phyloP scores from a whole-genome alignment of 1,140 invertebrate genomes.

The Heliconius hermathena region DNA sequence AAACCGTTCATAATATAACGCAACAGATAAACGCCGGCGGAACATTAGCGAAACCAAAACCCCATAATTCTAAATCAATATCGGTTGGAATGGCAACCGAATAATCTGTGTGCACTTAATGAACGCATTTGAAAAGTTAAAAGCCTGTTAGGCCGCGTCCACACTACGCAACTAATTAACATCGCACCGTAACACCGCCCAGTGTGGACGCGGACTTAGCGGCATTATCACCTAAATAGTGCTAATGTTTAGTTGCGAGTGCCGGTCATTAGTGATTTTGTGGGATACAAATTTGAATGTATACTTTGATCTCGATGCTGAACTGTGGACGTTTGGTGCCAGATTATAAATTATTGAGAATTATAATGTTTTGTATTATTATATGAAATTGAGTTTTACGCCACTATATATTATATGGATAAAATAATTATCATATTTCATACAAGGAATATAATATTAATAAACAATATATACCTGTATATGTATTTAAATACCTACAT shows the following conservation, averaged over 20 bases:
- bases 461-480: no score
- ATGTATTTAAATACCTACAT: no score
- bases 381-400: no score
- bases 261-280: conserved; percentile 65
- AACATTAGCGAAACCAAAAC: conserved; percentile 42
- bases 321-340: conserved; percentile 8
- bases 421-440: no score
- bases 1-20: background rate
- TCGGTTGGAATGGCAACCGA: conserved; percentile 56
- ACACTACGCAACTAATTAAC: conserved; percentile 69
- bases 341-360: conserved; percentile 24
- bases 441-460: no score
- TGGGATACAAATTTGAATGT: conserved; percentile 59
- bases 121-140: conserved; percentile 78
- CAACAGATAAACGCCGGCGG: background rate
- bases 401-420: no score
- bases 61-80: conserved; percentile 62
- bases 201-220: conserved; percentile 71
- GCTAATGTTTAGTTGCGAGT: conserved; percentile 75
- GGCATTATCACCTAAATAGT: conserved; percentile 77
- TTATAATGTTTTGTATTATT: background rate
- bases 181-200: conserved; percentile 59
- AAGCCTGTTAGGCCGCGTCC: conserved; percentile 67
- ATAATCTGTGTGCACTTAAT: conserved; percentile 69
- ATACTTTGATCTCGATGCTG: conserved; percentile 44